These are phyloP conservation scores for Argyrosomus japonicus DNA, from an alignment of 2,113 vertebrate genomes.

Conservation along the genomic window DNA sequence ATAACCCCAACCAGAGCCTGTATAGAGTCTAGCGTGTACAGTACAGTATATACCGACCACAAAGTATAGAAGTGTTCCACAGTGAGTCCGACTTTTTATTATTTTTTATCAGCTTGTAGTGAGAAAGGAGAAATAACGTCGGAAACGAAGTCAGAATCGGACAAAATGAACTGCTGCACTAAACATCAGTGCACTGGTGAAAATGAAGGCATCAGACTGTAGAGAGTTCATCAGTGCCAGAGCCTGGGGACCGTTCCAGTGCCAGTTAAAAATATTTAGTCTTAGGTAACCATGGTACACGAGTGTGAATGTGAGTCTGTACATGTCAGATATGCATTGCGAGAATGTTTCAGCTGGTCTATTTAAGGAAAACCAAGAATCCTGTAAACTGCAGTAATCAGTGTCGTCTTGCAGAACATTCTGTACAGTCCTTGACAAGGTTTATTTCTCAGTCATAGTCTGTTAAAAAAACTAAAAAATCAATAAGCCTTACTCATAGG, in stretches of 20 bases:
- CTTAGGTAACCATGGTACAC: neutral
- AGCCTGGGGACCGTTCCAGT: neutral
- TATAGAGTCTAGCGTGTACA: neutral
- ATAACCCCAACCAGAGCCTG: neutral
- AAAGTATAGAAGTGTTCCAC: too few relatives aligned
- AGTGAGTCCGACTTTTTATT: too few relatives aligned
- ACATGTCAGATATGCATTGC: neutral
- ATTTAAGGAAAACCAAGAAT: slow-evolving; percentile 10
- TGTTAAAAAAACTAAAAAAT: neutral
- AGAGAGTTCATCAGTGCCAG: neutral
- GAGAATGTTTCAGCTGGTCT: neutral
- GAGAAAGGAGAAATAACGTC: neutral
- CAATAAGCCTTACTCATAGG: neutral
- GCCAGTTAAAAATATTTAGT: neutral
- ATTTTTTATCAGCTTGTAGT: neutral
- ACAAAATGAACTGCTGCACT: neutral
- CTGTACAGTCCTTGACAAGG: neutral
- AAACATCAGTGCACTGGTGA: neutral
- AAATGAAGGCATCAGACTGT: neutral
- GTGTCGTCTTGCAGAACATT: neutral
- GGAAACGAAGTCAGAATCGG: neutral
- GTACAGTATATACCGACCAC: too few relatives aligned
- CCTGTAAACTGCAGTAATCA: slow-evolving; percentile 1
- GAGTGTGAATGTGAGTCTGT: too few relatives aligned
- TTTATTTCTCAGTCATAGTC: neutral